These are phyloP conservation scores for Habropoda laboriosa DNA, from an alignment of 1,140 invertebrate genomes.

Conservation along the genomic window DNA sequence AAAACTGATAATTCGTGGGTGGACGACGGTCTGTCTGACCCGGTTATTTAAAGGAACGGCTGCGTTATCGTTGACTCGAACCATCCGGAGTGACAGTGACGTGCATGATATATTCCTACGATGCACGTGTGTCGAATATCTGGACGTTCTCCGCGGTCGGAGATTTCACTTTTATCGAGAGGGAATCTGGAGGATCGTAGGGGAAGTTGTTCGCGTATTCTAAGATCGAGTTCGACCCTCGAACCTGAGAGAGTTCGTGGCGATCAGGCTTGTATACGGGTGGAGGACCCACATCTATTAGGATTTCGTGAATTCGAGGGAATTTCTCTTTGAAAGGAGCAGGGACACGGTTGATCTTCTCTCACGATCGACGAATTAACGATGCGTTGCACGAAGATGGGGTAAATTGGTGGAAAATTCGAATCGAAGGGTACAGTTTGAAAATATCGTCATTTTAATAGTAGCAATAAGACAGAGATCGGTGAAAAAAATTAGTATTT, in stretches of 20 bases:
- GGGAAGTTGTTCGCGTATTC: not conserved
- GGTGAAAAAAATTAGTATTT: too few relatives aligned
- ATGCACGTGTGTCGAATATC: not conserved
- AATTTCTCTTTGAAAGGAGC: not conserved
- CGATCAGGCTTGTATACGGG: constrained; percentile 12
- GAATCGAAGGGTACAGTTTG: not conserved
- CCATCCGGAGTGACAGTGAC: not conserved
- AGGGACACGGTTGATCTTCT: not conserved
- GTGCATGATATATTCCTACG: not conserved
- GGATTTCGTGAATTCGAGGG: not conserved
- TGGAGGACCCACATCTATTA: constrained; percentile 26
- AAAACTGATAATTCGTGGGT: not conserved
- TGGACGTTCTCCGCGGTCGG: not conserved
- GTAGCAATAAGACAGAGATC: too few relatives aligned
- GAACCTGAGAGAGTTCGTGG: too few relatives aligned
- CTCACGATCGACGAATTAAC: not conserved
- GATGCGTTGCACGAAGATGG: not conserved
- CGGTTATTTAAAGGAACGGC: not conserved
- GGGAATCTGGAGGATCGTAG: not conserved
- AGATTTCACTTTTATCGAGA: not conserved
- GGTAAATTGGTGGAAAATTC: not conserved
- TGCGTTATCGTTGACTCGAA: not conserved
- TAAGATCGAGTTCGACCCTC: not conserved
- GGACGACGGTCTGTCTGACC: too few relatives aligned
- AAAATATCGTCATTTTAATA: not conserved